Evolutionary conservation across 2,113 vertebrate genomes (phyloP).

Genomic region (Hydropotes inermis): DNA sequence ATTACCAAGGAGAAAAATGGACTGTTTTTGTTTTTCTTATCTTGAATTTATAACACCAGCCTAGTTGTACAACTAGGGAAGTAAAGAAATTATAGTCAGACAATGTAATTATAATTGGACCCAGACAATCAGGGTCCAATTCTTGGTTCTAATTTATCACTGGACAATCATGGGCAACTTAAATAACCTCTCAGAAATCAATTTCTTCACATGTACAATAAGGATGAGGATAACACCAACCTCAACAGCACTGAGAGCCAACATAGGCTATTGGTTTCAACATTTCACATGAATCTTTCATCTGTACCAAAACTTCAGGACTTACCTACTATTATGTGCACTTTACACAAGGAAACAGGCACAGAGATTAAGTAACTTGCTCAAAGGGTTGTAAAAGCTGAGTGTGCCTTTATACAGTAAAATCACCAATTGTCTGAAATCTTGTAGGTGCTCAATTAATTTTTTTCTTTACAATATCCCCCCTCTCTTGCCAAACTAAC

Average conservation of each 20-base stretch:
- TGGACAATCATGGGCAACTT: background rate
- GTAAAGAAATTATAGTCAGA: background rate
- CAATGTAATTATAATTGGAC: background rate
- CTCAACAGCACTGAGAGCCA: background rate
- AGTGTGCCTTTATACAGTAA: background rate
- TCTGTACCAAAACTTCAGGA: background rate
- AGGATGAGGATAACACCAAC: background rate
- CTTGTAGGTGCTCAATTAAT: background rate
- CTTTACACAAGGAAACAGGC: background rate
- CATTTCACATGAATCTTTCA: background rate
- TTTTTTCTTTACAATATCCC: background rate
- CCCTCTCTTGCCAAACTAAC: background rate
- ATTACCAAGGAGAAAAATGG: background rate
- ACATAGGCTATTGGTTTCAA: background rate
- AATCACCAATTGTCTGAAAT: background rate
- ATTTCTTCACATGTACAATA: background rate
- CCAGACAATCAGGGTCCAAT: background rate
- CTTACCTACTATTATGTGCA: background rate
- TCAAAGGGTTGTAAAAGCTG: background rate
- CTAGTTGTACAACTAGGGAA: background rate
- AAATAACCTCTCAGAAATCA: background rate
- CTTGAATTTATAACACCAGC: conserved; percentile 12
- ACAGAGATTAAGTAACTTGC: background rate
- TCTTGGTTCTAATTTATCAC: background rate
- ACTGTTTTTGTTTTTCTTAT: background rate